Conservation (phyloP, 2,888 invertebrate species). For the Thymelicus acteon region DNA sequence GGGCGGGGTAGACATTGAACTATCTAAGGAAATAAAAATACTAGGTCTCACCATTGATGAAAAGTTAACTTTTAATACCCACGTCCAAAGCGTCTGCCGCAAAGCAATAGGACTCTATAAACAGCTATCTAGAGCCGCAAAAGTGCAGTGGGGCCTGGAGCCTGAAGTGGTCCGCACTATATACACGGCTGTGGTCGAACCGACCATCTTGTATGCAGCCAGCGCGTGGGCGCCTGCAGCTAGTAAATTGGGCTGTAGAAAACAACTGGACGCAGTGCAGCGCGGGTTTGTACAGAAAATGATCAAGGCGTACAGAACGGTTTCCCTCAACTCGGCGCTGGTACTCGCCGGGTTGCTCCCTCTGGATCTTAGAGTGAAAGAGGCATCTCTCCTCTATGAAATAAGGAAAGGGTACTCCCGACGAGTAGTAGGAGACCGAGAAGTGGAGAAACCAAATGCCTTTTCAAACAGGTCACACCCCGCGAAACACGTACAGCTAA, state of each 20-base stretch:
- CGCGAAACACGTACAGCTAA: no score
- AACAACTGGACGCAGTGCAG: conserved; percentile 7
- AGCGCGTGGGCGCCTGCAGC: conserved; percentile 8
- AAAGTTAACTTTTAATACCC: conserved; percentile 26
- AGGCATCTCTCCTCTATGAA: no score
- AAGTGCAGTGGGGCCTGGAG: no score
- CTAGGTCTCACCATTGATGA: conserved; percentile 34
- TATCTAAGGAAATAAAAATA: conserved; percentile 24
- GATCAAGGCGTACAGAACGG: not conserved
- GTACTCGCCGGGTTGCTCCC: conserved; percentile 22
- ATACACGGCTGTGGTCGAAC: conserved; percentile 3
- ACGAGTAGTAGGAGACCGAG: no score
- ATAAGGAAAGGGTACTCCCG: no score
- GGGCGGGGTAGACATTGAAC: no score
- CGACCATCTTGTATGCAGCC: not conserved
- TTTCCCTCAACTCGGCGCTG: conserved; percentile 2
- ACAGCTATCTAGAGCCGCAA: no score
- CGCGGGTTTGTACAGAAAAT: conserved; percentile 7
- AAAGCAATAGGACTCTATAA: no score
- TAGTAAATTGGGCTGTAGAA: not conserved
- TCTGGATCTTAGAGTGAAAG: no score
- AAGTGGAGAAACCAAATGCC: no score
- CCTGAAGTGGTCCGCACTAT: not conserved
- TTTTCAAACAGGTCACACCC: no score
- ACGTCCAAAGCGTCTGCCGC: conserved; percentile 2